Evolutionary conservation across 2,113 vertebrate species (phyloP).

Genomic region (Otis tarda): DNA sequence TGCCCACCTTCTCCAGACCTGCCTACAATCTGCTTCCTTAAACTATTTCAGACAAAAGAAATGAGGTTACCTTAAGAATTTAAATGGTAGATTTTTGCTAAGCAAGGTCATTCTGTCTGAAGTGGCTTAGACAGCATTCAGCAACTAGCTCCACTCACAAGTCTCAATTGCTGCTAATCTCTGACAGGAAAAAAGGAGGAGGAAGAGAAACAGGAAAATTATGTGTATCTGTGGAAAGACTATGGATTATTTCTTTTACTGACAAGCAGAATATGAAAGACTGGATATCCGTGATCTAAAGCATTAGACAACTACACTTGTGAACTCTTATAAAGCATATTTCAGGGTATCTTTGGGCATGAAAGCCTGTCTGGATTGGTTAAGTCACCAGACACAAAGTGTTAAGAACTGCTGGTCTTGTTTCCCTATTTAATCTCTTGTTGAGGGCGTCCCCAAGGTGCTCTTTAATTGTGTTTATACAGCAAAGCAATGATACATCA

Average conservation of each 20-base stretch:
- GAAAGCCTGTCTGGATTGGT: conserved; percentile 60
- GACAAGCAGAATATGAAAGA: neutral
- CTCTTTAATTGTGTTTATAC: conserved; percentile 71
- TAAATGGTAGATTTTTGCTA: neutral
- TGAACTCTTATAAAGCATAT: conserved; percentile 50
- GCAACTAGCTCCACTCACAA: neutral
- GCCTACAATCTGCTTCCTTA: neutral
- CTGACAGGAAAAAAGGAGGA: neutral
- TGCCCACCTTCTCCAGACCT: neutral
- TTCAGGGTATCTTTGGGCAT: conserved; percentile 49
- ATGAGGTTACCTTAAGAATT: neutral
- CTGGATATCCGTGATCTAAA: conserved; percentile 7
- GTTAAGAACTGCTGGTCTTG: conserved; percentile 63
- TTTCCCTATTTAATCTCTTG: conserved; percentile 68
- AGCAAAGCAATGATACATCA: conserved; percentile 69
- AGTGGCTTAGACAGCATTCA: neutral
- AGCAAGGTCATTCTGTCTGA: neutral
- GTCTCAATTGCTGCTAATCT: neutral
- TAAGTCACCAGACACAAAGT: conserved; percentile 61
- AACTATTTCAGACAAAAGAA: neutral
- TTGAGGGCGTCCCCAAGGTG: conserved; percentile 65
- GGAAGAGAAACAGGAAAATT: neutral
- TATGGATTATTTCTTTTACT: neutral
- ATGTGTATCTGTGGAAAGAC: neutral
- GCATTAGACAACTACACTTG: neutral